phyloP scores from a whole-genome alignment of 1,140 invertebrate species.

The Gonatopus flavifemur region DNA sequence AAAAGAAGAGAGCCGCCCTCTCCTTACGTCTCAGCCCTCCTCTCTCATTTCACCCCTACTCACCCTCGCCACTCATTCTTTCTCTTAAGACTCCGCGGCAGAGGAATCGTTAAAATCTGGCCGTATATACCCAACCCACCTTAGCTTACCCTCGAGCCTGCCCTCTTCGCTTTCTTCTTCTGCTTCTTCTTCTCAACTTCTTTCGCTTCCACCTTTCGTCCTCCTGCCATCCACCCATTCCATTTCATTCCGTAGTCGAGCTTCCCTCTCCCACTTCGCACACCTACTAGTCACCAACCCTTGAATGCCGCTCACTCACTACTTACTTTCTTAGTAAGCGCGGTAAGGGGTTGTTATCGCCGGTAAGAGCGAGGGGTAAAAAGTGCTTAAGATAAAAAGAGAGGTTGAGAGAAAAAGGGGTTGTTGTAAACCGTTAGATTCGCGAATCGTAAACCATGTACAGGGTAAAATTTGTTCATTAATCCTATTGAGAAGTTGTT shows the following conservation, averaged over 20 bases:
- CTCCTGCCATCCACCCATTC: slow-evolving; percentile 18
- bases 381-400: no score
- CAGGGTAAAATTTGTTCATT: no score
- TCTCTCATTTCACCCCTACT: slow-evolving; percentile 50
- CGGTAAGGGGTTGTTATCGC: slow-evolving; percentile 27
- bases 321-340: slow-evolving; percentile 52
- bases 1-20: slow-evolving; percentile 19
- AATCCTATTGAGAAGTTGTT: no score
- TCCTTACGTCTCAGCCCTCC: slow-evolving; percentile 33
- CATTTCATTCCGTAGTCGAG: slow-evolving; percentile 23
- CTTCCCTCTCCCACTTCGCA: slow-evolving; percentile 12
- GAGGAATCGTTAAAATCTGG: slow-evolving; percentile 61
- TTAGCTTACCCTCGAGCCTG: slow-evolving; percentile 21
- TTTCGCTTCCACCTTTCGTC: slow-evolving; percentile 7
- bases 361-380: slow-evolving; percentile 19
- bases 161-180: slow-evolving; percentile 12
- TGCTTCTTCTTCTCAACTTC: slow-evolving; percentile 17
- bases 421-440: no score
- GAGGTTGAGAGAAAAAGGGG: no score
- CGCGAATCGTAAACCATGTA: no score
- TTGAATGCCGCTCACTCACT: slow-evolving; percentile 52
- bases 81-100: slow-evolving; percentile 60
- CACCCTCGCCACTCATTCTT: slow-evolving; percentile 59
- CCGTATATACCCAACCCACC: slow-evolving; percentile 48
- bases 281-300: slow-evolving; percentile 48